Base-by-base conservation (phyloP, 2,797 vertebrate species). In the Moxostoma hubbsi region DNA sequence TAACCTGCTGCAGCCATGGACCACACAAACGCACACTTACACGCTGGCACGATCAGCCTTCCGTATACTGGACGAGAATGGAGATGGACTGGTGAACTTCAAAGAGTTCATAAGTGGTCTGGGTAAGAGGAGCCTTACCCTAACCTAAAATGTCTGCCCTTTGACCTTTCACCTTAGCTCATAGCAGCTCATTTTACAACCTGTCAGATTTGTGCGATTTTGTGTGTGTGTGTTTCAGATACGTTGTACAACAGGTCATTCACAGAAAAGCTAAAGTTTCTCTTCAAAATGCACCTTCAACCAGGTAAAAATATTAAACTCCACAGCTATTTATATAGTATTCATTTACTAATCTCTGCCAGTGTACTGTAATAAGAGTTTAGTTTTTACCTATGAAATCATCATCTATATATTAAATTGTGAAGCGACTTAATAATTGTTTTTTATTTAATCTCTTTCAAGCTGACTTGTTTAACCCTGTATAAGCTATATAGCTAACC, bases 221-320 rank as follows among this genome's bases (percentile, higher is more conserved):
- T 68, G 62, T 58, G 43, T 58, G 58, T 73, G 50, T 81, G 80
- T 54, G 53, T 82, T 88, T 51, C 92, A 99, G 98, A 98, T 90
- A 93, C 91, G 43, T 91, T 98, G 86, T 98, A 96, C 87, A 92
- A 95, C 58, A 95, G 95, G 85, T 96, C 96, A 63, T 98, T 99
- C 91, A 99, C 96, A 83, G 95, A 98, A 83, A 97, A 97, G 87
- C 94, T 99, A 88, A 99, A 98, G 81, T 92, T 99, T 81, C 95
- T 99, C 87, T 99, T 98, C 93, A 98, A 99, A 89, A 90, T 99
- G 84, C 98, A 99, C 83, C 94, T 99, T 84, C 96, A 96, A 82
- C 95, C 97, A 90, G 98, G 97, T 98, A 90, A 93, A 89, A 88
- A 15, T 47, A n/a, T 58, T 58, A 49, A 36, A 7, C 64, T 15